Percentiles rank a stretch among this genome's conserved stretches.
Evolutionary conservation across 1,140 invertebrate genomes (phyloP).

Genomic region (Cyclargus thomasi): DNA sequence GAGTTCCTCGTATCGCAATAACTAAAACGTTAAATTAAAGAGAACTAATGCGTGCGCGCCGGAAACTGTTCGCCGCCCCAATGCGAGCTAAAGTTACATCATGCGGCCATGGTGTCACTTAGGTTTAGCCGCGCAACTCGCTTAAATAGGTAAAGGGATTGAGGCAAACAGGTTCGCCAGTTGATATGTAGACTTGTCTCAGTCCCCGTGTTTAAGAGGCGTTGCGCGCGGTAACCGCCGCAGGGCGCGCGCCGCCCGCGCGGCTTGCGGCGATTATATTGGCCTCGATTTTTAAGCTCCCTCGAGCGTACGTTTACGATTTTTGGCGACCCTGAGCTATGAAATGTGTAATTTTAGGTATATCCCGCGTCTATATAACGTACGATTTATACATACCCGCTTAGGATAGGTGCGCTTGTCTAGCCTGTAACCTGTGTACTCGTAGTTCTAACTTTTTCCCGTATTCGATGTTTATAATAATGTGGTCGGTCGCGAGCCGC

Average conservation of each 20-base stretch:
- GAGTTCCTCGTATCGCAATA: too few relatives aligned
- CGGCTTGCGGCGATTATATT: constrained; percentile 49
- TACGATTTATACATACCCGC: constrained; percentile 31
- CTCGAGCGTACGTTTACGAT: constrained; percentile 39
- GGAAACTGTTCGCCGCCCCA: constrained; percentile 36
- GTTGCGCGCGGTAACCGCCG: constrained; percentile 36
- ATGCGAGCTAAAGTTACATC: constrained; percentile 53
- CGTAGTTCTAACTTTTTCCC: constrained; percentile 24
- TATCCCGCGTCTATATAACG: constrained; percentile 30
- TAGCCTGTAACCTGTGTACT: constrained; percentile 37
- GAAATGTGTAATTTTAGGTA: constrained; percentile 66
- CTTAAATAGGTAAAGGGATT: not conserved
- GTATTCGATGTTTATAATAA: constrained; percentile 23
- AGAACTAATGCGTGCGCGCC: constrained; percentile 13
- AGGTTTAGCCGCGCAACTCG: constrained; percentile 38
- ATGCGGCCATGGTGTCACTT: constrained; percentile 69
- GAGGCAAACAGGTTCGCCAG: not conserved
- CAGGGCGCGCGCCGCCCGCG: constrained; percentile 25
- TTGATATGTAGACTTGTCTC: not conserved
- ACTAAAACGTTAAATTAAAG: too few relatives aligned
- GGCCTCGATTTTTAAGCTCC: constrained; percentile 63
- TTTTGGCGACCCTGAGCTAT: constrained; percentile 56
- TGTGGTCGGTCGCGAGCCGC: constrained; percentile 8
- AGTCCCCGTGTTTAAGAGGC: constrained; percentile 12
- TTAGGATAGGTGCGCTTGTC: constrained; percentile 54